A percentile compares a stretch with the other conserved stretches of the same genome.
These are phyloP conservation scores for Phenganax stokvisi DNA, from an alignment of 92 coral and sea anemone species.

Conservation along the genomic window DNA sequence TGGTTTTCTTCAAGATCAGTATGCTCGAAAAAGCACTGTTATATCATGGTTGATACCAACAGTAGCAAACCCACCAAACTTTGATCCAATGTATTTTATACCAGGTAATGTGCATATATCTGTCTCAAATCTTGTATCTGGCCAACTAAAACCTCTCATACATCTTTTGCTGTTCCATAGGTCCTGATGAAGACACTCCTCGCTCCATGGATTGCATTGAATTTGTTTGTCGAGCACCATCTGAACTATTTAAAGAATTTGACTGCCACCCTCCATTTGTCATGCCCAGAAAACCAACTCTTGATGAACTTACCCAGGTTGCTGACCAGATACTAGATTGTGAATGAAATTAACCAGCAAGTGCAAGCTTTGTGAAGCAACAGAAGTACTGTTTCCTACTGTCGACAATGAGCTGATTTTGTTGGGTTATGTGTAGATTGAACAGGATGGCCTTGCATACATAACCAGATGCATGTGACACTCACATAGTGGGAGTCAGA, in stretches of 20 bases:
- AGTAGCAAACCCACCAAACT: constrained; percentile 68
- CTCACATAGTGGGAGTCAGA: too few species aligned
- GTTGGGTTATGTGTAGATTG: too few species aligned
- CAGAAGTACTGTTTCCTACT: background rate
- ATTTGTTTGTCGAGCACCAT: constrained; percentile 97
- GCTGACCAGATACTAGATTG: constrained; percentile 64
- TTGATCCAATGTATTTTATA: constrained; percentile 86
- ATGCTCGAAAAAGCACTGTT: constrained; percentile 87
- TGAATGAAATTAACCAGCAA: background rate
- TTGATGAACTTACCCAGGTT: constrained; percentile 76
- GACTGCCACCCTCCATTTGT: constrained; percentile 89
- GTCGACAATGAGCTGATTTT: too few species aligned
- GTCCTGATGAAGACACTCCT: constrained; percentile 96
- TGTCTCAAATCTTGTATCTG: background rate
- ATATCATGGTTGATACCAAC: constrained; percentile 95
- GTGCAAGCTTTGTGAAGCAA: background rate
- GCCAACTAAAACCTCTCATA: background rate
- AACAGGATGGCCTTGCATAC: too few species aligned
- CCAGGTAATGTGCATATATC: constrained; percentile 57
- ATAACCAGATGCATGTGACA: too few species aligned
- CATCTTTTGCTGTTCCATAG: constrained; percentile 35
- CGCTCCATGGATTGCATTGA: constrained; percentile 97
- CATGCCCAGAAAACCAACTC: constrained; percentile 70
- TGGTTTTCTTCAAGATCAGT: constrained; percentile 92
- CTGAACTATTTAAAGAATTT: constrained; percentile 78